Evolutionary conservation across 1,140 invertebrate genomes (phyloP), one percentile per base, ranked within the genome.

Genomic region (Neocloeon triangulifer): DNA sequence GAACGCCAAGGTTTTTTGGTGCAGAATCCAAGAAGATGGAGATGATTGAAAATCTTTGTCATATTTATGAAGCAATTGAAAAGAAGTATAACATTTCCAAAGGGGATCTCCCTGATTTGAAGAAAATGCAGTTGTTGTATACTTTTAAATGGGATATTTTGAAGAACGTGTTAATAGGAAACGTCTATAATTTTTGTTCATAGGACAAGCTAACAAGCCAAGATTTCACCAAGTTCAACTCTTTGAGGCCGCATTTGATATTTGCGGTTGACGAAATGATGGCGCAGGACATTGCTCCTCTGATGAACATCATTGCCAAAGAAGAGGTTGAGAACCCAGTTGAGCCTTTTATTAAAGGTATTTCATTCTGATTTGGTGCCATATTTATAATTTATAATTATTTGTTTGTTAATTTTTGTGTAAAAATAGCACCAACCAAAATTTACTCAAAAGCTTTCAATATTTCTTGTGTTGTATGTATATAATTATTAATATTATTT

Each of bases 261-360:
- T 88, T 97, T 48, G 70, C 77, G 29, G 92, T 98, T 1, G 94
- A 98, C 49, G 69, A 74, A 40, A 98, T 98, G 94, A 57, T 98
- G 34, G 71, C 86, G 9, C 79, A 86, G 33, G 94, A 98, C 51
- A 97, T 98, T 43, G 79, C 91, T 5, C 66, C 70, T 35, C 59
- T 97, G 14, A 96, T 96, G 88, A 69, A 74, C 37, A 77, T 91
- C 69, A 92, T 97, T 45, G 88, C 91, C 1, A 69, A 81, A 40
- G 86, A 92, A 55, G 79, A 86, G 41, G 49, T 61, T 27, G 56
- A 59, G 7, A 55, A 64, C 29, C 58, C 61, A 30, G 46, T 47
- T 0, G 69, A 74, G 27, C 58, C 65, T 23, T 34, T 51, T 12
- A 70, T 78, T 33, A 74, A 70, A 61, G 75, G 72, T 75, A 48